Evolutionary conservation across 2,113 vertebrate genomes (phyloP).

Genomic region (Azemiops feae): DNA sequence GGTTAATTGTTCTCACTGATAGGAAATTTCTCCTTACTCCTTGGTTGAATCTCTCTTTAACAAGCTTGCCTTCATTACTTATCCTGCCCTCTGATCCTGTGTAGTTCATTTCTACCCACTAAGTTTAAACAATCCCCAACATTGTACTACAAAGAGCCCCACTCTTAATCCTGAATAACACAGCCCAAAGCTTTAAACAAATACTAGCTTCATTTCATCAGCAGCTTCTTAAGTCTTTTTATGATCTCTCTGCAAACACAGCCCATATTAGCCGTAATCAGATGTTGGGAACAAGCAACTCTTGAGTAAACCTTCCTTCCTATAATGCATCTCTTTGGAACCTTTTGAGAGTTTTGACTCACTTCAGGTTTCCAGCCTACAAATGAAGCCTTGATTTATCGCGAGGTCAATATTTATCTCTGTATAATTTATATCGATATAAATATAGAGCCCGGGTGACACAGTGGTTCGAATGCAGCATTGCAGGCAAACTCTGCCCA

Average conservation of each 20-base stretch:
- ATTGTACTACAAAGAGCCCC: not conserved
- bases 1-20: not conserved
- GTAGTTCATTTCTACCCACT: not conserved
- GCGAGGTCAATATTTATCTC: not conserved
- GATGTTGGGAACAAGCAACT: not conserved
- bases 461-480: not conserved
- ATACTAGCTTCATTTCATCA: not conserved
- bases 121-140: not conserved
- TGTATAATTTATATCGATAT: not conserved
- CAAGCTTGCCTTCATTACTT: not conserved
- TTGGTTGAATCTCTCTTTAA: no score
- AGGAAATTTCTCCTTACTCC: not conserved
- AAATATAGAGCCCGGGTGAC: not conserved
- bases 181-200: not conserved
- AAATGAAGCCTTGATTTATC: not conserved
- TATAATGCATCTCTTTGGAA: not conserved
- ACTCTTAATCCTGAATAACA: not conserved
- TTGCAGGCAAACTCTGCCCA: not conserved
- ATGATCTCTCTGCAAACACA: not conserved
- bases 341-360: not conserved
- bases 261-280: not conserved
- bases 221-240: not conserved
- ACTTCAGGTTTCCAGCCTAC: not conserved
- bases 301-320: not conserved
- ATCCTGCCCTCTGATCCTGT: not conserved